Base-by-base conservation (phyloP, 2,888 invertebrate species). In the Slavum lentiscoides region DNA sequence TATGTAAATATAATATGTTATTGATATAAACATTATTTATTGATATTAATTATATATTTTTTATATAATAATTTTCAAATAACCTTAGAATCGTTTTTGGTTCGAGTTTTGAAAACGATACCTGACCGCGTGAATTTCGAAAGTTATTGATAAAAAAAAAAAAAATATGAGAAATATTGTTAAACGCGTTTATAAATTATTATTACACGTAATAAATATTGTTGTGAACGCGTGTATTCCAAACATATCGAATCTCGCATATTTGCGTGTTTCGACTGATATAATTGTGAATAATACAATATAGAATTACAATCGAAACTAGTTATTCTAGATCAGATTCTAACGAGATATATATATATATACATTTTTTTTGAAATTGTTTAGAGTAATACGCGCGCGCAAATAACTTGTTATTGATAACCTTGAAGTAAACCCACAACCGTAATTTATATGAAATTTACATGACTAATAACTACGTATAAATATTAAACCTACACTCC, bases 281-380 rank as follows among this genome's bases (percentile, higher is more conserved):
- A 11, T 37, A 13, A 37, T n/a, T 37, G 11, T 19, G 1, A 39
- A 59, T 39, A 19, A 39, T 19, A 23, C 43, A 23, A 17, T 23
- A 23, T 43, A 23, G 17, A 73, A 61, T 61, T 73, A 19, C 19
- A 43, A 61, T 49, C 23, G 62, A 49, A 73, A 74, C 64, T 64
- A 64, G 53, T 64, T 55, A 59, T 64, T 74, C 39, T 39, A 21
- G 21, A 66, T 66, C 53, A 39, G 53, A 74, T 66, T 39, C 21
- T 55, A 21, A 64, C 0, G n/a, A 74, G 1, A 30, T 30, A 30
- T 4, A 30, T 4, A 30, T 4, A 30, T 4, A 30, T 30, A 30
- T 30, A 30, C 4, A 30, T 30, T 64, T 74, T n/a, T 43, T 30
- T 7, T 62, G 2, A 53, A 74, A 64, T 37, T 17, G 43, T 23